These are phyloP conservation scores for Lamellibrachia luymesi DNA, from an alignment of 1,140 invertebrate species.

Conservation along the genomic window DNA sequence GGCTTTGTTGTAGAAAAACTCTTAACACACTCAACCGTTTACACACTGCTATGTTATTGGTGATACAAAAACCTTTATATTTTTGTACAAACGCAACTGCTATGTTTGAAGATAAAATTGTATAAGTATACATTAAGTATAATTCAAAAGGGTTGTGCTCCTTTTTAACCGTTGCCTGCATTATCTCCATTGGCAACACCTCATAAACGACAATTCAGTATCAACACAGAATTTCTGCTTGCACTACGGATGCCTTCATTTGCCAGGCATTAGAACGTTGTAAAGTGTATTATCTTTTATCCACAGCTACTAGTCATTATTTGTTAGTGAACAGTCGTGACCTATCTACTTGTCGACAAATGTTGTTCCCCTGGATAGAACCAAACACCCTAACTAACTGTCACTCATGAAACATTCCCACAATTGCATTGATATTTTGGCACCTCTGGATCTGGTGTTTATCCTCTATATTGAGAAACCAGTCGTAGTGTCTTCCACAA, in stretches of 20 bases:
- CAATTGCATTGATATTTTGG: not conserved
- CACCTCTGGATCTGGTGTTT: not conserved
- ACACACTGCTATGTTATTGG: not conserved
- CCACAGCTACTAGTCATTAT: not conserved
- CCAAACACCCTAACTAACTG: not conserved
- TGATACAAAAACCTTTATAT: not conserved
- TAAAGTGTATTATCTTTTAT: not conserved
- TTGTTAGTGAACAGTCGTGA: not conserved
- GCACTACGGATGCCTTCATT: not conserved
- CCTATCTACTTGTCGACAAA: not conserved
- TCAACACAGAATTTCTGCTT: not conserved
- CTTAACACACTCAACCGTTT: not conserved
- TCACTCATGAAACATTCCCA: not conserved
- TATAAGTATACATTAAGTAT: not conserved
- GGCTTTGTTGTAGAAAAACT: not conserved
- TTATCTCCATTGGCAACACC: not conserved
- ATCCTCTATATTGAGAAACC: not conserved
- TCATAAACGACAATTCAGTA: not conserved
- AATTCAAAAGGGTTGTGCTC: no score
- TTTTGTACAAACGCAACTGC: conserved; percentile 1
- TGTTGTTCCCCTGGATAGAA: not conserved
- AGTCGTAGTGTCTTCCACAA: not conserved
- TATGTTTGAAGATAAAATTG: not conserved
- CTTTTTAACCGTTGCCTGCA: not conserved
- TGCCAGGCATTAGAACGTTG: not conserved